These are phyloP conservation scores for Macrophya alboannulata DNA, from an alignment of 2,888 invertebrate genomes.

Conservation along the genomic window DNA sequence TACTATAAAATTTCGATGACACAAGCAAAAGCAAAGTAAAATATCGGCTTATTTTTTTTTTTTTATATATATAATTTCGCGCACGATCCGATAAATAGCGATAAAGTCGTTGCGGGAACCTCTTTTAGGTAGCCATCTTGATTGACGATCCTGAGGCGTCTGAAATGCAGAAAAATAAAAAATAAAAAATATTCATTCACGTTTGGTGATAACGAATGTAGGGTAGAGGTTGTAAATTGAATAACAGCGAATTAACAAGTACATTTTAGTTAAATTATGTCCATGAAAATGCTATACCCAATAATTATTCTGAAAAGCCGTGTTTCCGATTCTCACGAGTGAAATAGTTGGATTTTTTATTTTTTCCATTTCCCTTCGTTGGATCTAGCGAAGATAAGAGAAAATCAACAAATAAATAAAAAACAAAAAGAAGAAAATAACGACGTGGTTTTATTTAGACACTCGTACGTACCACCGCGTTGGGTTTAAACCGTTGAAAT, in stretches of 20 bases:
- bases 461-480: background rate
- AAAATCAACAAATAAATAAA: too few relatives aligned
- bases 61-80: background rate
- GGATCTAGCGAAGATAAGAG: background rate
- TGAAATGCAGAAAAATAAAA: background rate
- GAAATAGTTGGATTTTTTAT: background rate
- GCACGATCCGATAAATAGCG: background rate
- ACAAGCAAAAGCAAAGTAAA: background rate
- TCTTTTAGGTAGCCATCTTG: slow-evolving; percentile 5
- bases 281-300: background rate
- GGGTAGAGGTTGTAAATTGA: background rate
- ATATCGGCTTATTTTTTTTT: background rate
- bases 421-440: background rate
- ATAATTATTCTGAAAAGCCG: background rate
- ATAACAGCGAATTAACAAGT: background rate
- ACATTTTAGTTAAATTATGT: background rate
- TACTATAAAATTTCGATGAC: background rate
- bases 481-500: background rate
- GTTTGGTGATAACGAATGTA: too few relatives aligned
- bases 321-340: background rate
- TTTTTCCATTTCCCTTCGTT: background rate
- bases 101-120: background rate
- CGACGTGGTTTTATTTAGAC: background rate
- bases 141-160: background rate
- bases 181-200: background rate